Conservation (phyloP, 2,888 invertebrate genomes). For the Monopis laevigella region DNA sequence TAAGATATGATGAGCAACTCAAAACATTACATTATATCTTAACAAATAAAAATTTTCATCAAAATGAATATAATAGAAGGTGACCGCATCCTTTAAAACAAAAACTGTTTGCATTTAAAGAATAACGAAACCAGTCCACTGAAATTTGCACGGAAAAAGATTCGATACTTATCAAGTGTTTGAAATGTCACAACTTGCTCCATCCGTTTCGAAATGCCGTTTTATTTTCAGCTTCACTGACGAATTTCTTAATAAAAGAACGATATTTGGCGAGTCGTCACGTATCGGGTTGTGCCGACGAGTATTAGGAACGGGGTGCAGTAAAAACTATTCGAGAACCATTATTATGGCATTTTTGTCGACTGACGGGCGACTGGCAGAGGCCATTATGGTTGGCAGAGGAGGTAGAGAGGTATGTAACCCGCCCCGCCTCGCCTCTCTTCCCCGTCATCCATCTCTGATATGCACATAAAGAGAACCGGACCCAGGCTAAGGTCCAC, state of each 20-base stretch:
- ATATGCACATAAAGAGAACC: conserved; percentile 65
- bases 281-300: conserved; percentile 49
- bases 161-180: conserved; percentile 67
- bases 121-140: conserved; percentile 53
- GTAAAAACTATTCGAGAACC: conserved; percentile 64
- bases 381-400: conserved; percentile 43
- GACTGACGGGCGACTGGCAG: conserved; percentile 62
- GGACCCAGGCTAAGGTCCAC: conserved; percentile 62
- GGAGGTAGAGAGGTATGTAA: conserved; percentile 28
- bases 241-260: conserved; percentile 68
- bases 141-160: conserved; percentile 54
- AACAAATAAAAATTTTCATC: neutral
- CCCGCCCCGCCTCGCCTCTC: conserved; percentile 28
- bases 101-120: conserved; percentile 50
- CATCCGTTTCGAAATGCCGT: conserved; percentile 42
- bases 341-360: conserved; percentile 70
- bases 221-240: too few species aligned
- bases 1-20: too few species aligned
- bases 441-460: conserved; percentile 60
- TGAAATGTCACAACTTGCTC: conserved; percentile 67
- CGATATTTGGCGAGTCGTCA: conserved; percentile 59
- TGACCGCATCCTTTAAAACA: conserved; percentile 51
- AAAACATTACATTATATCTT: too few species aligned
- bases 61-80: conserved; percentile 31
- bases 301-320: conserved; percentile 63